These are phyloP conservation scores for Thamnophis elegans DNA, from an alignment of 2,797 vertebrate species.

Conservation along the genomic window DNA sequence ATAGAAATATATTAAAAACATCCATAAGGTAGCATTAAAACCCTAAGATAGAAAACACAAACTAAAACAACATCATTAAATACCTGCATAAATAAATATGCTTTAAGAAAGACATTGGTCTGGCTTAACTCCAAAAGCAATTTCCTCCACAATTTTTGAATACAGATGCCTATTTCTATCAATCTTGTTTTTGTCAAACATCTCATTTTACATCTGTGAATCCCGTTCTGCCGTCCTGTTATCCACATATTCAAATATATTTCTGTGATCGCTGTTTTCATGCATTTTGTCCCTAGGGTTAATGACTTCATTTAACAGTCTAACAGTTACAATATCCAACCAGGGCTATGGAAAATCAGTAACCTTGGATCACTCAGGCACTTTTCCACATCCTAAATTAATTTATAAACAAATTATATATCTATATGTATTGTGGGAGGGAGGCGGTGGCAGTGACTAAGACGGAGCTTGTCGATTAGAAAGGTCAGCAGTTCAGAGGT, in stretches of 20 bases:
- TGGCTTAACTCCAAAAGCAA: not conserved
- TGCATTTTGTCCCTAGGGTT: not conserved
- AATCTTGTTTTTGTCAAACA: not conserved
- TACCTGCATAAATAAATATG: not conserved
- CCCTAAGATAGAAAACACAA: not conserved
- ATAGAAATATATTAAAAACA: not conserved
- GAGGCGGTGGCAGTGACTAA: too few relatives aligned
- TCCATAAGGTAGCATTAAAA: not conserved
- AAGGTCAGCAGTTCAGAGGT: too few relatives aligned
- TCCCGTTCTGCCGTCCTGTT: not conserved
- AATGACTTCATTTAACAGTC: not conserved
- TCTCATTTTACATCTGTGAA: not conserved
- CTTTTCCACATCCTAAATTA: not conserved
- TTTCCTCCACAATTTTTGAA: not conserved
- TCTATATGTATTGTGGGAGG: not conserved
- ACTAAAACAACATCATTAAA: not conserved
- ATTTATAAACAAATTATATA: not conserved
- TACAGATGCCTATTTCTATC: not conserved
- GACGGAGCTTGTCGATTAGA: too few relatives aligned
- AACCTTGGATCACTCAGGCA: not conserved
- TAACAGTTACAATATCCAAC: not conserved
- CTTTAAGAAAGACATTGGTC: not conserved
- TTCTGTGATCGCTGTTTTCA: not conserved
- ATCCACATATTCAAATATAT: not conserved
- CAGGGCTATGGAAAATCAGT: not conserved